Evolutionary conservation across 2,888 invertebrate species (phyloP), one percentile per base, ranked within the genome.

Genomic region (Pseudanteris insignis): DNA sequence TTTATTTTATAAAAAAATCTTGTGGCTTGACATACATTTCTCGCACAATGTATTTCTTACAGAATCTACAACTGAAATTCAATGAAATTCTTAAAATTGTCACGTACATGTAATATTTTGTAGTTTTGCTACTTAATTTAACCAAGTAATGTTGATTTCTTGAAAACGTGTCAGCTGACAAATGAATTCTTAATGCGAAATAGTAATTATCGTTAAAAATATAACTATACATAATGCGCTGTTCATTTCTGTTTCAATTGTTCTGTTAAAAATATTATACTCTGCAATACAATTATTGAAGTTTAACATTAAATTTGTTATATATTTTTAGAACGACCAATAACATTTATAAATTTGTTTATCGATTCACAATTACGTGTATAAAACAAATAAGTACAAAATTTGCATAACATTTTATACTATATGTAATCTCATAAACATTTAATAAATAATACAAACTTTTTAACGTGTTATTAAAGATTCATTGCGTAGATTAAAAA

Each of bases 351-450:
- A 44, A 15, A 33, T 44, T 21, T 33, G 25, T 26, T 25, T 26
- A 13, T 26, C 25, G 26, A 26, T 30, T 26, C 34, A 33, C 10
- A 33, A 25, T 30, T 21, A 41, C 24, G 41, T 43, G 28, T 43
- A 43, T 32, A 15, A 43, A 43, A 44, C 34, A 36, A 46, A 34
- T 8, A 34, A 28, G 46, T 46, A 46, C 18, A 46, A 34, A 46
- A 28, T 34, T n/a, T 28, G 12, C 12, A 34, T 15, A 12, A 46
- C 18, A 26, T 2, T 30, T 46, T 28, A 34, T 44, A 15, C 4
- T 28, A 34, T 36, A 18, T 41, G 29, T 29, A 26, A 25, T 28
- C 10, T 38, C 13, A n/a, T 43, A 32, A 24, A 43, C 26, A 15
- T 46, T 24, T 29, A 36, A 47, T 36, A 47, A 47, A 29, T 7